Evolutionary conservation across 2,797 vertebrate species (phyloP).

Genomic region (Hippocampus kuda): DNA sequence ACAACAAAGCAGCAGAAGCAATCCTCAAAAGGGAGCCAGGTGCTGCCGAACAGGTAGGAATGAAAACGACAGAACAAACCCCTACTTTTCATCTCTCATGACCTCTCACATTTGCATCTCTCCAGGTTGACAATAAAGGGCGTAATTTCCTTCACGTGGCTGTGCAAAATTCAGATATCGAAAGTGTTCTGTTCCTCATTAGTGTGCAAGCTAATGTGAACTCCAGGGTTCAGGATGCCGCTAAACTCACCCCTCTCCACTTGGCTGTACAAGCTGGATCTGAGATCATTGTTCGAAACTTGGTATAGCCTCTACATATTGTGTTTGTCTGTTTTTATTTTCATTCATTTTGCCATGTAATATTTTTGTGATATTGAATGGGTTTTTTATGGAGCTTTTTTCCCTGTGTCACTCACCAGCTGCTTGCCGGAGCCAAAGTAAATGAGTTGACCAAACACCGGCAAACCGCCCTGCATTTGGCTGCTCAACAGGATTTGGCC

Average conservation of each 20-base stretch:
- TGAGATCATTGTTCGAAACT: conserved; percentile 94
- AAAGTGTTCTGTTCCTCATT: conserved; percentile 96
- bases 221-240: conserved; percentile 90
- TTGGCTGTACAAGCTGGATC: conserved; percentile 96
- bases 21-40: conserved; percentile 91
- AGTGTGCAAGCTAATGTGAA: conserved; percentile 97
- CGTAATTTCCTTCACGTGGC: conserved; percentile 95
- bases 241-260: conserved; percentile 91
- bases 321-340: background rate
- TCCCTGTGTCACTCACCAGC: conserved; percentile 55
- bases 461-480: conserved; percentile 92
- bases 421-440: conserved; percentile 93
- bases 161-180: conserved; percentile 93
- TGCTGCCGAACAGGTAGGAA: conserved; percentile 88
- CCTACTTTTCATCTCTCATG: background rate
- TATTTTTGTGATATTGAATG: background rate
- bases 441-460: conserved; percentile 96
- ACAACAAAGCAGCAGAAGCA: conserved; percentile 94
- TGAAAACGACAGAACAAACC: background rate
- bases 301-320: conserved; percentile 64
- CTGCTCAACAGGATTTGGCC: conserved; percentile 91
- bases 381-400: background rate
- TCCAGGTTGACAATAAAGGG: conserved; percentile 94
- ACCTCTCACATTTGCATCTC: conserved; percentile 4
- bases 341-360: background rate